Base-by-base conservation (phyloP, 1,140 invertebrate species). In the Battus philenor region DNA sequence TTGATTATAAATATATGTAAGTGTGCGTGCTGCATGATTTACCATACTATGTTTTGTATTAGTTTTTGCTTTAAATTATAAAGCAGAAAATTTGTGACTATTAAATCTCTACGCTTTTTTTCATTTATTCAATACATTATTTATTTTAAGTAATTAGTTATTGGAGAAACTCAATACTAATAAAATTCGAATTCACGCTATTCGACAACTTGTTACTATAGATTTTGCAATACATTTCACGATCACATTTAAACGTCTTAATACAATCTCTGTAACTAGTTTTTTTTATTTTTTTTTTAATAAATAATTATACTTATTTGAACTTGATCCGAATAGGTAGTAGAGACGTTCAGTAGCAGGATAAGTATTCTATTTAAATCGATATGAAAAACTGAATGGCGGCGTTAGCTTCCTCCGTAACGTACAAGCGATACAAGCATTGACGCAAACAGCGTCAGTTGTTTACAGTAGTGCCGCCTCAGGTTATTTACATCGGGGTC, bases 401-500 rank as follows among this genome's bases (percentile, higher is more conserved):
- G n/a, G n/a, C n/a, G n/a, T n/a, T n/a, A n/a, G n/a, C n/a, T n/a
- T n/a, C n/a, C n/a, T n/a, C n/a, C n/a, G n/a, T n/a, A n/a, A n/a
- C 63, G 44, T 61, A 64, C 59, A 58, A 60, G 59, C 68, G 64
- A 71, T 76, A 78, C 75, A 81, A 75, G 77, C 69, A 79, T 76
- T 79, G 77, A 81, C 77, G 77, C 69, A 79, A 72, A 66, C 59
- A 46, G 56, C 71, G 69, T 74, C 68, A 68, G 66, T 81, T 81
- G 79, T 81, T 84, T 84, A 84, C 73, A 75, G 61, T 69, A 61
- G n/a, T n/a, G n/a, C 63, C 67, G 67, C 63, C 70, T 72, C 68
- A 79, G 77, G 79, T 81, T 83, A 83, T 83, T 84, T 80, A 84
- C 80, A 80, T 81, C 72, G 77, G 77, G 80, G 80, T 84, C 77